Conservation (phyloP, 1,140 invertebrate genomes). For the Probaryconus sp. region DNA sequence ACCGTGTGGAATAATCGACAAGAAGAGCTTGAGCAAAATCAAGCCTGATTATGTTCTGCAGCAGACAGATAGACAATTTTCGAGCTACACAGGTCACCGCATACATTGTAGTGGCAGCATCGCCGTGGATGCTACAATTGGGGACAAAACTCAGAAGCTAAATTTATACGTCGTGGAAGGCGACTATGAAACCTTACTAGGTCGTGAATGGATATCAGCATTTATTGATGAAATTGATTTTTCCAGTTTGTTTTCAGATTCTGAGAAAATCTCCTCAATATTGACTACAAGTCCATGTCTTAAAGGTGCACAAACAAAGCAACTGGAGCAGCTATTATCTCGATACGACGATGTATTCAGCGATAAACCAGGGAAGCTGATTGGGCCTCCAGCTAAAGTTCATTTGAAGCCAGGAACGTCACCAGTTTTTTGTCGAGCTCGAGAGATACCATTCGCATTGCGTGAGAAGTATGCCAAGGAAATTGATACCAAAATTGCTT, state of each 20-base stretch:
- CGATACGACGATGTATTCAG: conserved; percentile 7
- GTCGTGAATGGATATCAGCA: conserved; percentile 27
- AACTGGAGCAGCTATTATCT: neutral
- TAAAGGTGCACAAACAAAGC: neutral
- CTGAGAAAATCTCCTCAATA: neutral
- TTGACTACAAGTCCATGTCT: neutral
- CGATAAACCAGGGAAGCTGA: conserved; percentile 3
- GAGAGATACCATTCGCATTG: conserved; percentile 42
- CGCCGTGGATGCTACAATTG: conserved; percentile 27
- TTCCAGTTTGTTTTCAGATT: neutral
- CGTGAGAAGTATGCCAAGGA: conserved; percentile 43
- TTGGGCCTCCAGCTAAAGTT: neutral
- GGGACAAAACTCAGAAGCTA: too few relatives aligned
- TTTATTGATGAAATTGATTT: conserved; percentile 27
- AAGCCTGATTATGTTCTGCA: neutral
- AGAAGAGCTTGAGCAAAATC: neutral
- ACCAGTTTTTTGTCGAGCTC: conserved; percentile 33
- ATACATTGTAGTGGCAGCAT: conserved; percentile 23
- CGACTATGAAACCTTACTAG: conserved; percentile 15
- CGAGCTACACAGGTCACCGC: conserved; percentile 24
- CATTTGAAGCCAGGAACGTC: conserved; percentile 13
- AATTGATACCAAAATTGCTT: conserved; percentile 34
- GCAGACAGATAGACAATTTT: conserved; percentile 19
- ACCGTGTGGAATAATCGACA: conserved; percentile 15
- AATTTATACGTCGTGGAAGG: conserved; percentile 30